These are phyloP conservation scores for Spodoptera exigua DNA, from an alignment of 2,888 invertebrate species.

Conservation along the genomic window DNA sequence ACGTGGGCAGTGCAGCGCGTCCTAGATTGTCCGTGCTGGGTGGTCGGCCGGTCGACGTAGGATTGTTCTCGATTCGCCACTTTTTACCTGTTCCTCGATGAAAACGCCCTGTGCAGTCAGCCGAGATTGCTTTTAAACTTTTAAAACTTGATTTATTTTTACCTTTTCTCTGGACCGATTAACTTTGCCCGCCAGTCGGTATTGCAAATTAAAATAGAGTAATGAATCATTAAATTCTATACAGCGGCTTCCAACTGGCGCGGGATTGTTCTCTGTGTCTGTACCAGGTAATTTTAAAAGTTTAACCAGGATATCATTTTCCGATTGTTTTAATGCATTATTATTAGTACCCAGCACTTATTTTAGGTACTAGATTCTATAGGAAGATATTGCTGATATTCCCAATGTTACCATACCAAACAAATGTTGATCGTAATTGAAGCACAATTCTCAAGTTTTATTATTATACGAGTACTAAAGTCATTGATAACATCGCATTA, in stretches of 20 bases:
- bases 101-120: constrained; percentile 56
- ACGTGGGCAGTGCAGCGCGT: constrained; percentile 46
- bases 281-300: constrained; percentile 4
- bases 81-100: constrained; percentile 64
- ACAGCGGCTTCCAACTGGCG: constrained; percentile 40
- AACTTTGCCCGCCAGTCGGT: constrained; percentile 51
- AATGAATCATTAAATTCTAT: constrained; percentile 62
- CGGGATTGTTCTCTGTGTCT: constrained; percentile 32
- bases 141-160: constrained; percentile 62
- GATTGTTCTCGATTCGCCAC: constrained; percentile 67
- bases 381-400: no score
- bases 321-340: no score
- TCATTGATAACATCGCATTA: constrained; percentile 14
- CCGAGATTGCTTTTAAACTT: constrained; percentile 62
- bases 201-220: constrained; percentile 65
- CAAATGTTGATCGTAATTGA: no score
- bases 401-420: no score
- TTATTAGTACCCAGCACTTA: no score
- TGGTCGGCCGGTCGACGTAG: constrained; percentile 61
- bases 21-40: constrained; percentile 66
- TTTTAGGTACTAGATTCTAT: no score
- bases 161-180: constrained; percentile 60
- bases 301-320: neutral
- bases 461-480: neutral
- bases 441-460: no score